Base-by-base conservation (phyloP, 2,113 vertebrate species). In the Leucoraja erinaceus region DNA sequence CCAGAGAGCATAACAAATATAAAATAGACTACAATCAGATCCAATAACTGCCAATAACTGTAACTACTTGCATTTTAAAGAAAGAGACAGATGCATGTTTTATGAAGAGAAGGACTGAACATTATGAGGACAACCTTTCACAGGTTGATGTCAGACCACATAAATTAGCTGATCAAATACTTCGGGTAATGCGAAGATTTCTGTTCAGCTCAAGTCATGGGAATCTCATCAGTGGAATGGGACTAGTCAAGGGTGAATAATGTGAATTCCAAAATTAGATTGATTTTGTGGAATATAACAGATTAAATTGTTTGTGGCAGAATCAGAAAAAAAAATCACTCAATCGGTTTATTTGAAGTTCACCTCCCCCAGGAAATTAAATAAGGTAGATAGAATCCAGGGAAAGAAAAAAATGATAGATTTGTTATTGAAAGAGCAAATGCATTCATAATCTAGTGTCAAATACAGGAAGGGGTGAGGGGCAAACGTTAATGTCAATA, bases 341-440 rank as follows among this genome's bases (percentile, higher is more conserved):
- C 20, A 4, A 12, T 70, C 70, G 22, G 31, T 25, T 91, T 91
- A 38, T 72, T 72, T 38, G 16, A 11, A 91, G 20, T 70, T 91
- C 4, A 72, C 88, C 31, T 10, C 66, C 38, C 66, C 54, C 88
- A 91, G 66, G 66, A 91, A 47, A 91, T 91, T 91, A 91, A 68
- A 22, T 70, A 91, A 72, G 63, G 70, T 54, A 66, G 18, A 72
- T 70, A 47, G 66, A 47, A 9, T 72, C 66, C 66, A 72, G 38
- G 16, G n/a, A 9, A 28, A 18, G 16, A 6, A 47, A 47, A 31
- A 90, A 91, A 91, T 72, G 20, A 38, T 72, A 25, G 63, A 72
- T 70, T 18, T 25, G 31, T 28, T 90, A 47, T 70, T 91, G 63
- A 91, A 72, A 91, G 33, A 47, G 22, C 63, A 68, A 90, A 20